These are phyloP conservation scores for Phyllostomus hastatus DNA, from an alignment of 2,113 vertebrate genomes.

Conservation along the genomic window DNA sequence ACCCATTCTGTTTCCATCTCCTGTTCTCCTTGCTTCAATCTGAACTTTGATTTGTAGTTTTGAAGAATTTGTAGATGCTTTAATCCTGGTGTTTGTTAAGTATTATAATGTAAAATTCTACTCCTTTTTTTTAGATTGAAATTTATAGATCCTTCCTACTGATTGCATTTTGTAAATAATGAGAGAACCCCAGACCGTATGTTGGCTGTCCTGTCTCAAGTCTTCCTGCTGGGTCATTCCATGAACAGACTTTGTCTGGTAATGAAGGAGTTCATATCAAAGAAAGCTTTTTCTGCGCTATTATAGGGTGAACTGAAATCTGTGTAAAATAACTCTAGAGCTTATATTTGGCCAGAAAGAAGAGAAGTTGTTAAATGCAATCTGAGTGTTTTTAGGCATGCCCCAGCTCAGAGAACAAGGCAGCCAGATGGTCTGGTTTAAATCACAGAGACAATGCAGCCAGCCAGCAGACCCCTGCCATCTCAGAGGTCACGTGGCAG, in stretches of 20 bases:
- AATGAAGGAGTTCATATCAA: conserved; percentile 35
- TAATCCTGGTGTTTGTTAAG: not conserved
- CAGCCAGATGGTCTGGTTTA: conserved; percentile 53
- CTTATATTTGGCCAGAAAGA: conserved; percentile 6
- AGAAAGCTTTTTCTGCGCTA: conserved; percentile 10
- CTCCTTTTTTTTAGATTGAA: not conserved
- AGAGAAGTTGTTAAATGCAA: not conserved
- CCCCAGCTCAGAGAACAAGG: not conserved
- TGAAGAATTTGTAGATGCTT: conserved; percentile 8
- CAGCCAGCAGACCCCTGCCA: not conserved
- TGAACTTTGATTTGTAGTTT: not conserved
- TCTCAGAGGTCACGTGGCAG: not conserved
- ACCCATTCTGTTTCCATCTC: not conserved
- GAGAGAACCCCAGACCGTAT: not conserved
- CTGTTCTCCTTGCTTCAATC: not conserved
- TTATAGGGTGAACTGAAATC: conserved; percentile 44
- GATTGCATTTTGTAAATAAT: not conserved
- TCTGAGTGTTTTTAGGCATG: conserved; percentile 20
- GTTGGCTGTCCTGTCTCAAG: not conserved
- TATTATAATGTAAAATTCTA: not conserved
- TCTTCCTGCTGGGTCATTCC: not conserved
- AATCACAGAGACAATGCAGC: conserved; percentile 37
- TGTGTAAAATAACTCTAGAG: not conserved
- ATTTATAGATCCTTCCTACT: not conserved
- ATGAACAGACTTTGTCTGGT: conserved; percentile 36